A percentile compares a stretch with the other conserved stretches of the same genome.
Conservation (phyloP, 2,113 vertebrate genomes). For the Labeo catla region DNA sequence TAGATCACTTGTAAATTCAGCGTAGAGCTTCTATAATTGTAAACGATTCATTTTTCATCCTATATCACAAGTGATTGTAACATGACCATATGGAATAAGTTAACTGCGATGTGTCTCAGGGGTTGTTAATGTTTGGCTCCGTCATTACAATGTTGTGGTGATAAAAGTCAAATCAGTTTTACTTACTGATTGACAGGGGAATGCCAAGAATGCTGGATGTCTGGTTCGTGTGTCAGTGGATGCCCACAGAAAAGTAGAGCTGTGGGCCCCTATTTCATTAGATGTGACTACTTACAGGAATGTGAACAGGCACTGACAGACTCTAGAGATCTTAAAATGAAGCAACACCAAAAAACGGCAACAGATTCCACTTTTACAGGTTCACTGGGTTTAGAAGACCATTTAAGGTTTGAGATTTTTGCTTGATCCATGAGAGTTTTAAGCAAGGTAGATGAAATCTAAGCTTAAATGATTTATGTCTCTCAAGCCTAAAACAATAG, state of each 20-base stretch:
- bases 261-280: constrained; percentile 75
- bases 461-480: background rate
- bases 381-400: background rate
- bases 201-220: constrained; percentile 77
- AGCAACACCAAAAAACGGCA: background rate
- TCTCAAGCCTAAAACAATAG: background rate
- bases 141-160: constrained; percentile 54
- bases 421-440: background rate
- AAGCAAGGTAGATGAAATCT: background rate
- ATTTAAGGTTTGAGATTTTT: background rate
- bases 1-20: constrained; percentile 28
- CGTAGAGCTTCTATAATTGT: background rate
- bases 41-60: background rate
- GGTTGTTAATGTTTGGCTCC: constrained; percentile 44
- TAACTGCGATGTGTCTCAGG: background rate
- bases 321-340: background rate
- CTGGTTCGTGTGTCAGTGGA: constrained; percentile 68
- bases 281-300: constrained; percentile 72
- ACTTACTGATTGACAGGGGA: constrained; percentile 72
- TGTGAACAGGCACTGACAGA: constrained; percentile 65
- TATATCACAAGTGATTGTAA: background rate
- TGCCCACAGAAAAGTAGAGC: constrained; percentile 57
- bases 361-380: background rate
- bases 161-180: constrained; percentile 69
- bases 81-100: background rate